Evolutionary conservation across 2,797 vertebrate species (phyloP).

Genomic region (Acomys russatus): DNA sequence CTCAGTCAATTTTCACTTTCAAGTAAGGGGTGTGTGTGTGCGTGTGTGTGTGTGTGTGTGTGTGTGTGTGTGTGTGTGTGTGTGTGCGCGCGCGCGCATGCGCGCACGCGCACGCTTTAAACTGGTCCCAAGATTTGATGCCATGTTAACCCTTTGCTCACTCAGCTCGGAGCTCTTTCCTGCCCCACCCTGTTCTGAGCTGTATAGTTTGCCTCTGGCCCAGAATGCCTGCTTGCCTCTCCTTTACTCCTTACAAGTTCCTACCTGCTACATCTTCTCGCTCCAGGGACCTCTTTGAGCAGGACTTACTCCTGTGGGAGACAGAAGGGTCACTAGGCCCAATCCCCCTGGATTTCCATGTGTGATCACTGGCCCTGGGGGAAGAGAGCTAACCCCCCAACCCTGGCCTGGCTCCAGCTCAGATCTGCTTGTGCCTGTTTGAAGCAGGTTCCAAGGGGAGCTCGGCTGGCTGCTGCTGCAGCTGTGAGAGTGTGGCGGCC

Average conservation of each 20-base stretch:
- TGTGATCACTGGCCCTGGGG: not conserved
- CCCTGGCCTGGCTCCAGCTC: not conserved
- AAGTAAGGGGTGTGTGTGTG: not conserved
- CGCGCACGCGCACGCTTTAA: too few relatives aligned
- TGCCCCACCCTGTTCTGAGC: not conserved
- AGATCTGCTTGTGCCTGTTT: not conserved
- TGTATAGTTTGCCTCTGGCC: too few relatives aligned
- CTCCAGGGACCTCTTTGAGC: not conserved
- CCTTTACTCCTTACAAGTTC: not conserved
- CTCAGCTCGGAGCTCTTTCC: not conserved
- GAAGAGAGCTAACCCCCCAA: not conserved
- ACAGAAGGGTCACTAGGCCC: not conserved
- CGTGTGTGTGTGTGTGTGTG: not conserved
- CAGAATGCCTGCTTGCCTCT: not conserved
- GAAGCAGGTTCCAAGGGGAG: not conserved
- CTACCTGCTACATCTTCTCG: not conserved
- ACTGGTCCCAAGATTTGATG: not conserved
- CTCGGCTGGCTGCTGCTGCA: not conserved
- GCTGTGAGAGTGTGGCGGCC: not conserved
- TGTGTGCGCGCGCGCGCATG: too few relatives aligned
- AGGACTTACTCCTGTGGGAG: not conserved
- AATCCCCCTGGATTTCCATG: not conserved
- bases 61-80: not conserved
- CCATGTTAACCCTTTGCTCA: not conserved
- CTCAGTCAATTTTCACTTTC: not conserved